Evolutionary conservation across 2,888 invertebrate genomes (phyloP).

Genomic region (Drosophila tanythrix): DNA sequence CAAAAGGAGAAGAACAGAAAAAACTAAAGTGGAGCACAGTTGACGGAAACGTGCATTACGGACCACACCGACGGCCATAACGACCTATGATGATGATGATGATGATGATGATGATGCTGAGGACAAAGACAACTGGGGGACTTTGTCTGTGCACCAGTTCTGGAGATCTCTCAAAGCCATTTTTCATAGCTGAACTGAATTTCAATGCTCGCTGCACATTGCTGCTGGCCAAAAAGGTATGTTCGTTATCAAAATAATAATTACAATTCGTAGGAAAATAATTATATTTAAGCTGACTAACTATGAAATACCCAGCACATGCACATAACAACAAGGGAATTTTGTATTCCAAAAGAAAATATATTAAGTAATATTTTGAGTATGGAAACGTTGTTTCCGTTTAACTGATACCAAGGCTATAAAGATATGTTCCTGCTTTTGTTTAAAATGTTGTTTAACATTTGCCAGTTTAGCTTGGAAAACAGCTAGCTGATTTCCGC

Average conservation of each 20-base stretch:
- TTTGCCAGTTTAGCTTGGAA: not conserved
- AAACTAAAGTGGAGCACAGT: constrained; percentile 34
- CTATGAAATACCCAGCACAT: not conserved
- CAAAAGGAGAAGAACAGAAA: constrained; percentile 10
- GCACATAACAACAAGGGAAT: not conserved
- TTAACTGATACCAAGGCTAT: not conserved
- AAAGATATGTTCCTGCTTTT: not conserved
- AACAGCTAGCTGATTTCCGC: not conserved
- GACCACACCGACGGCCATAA: constrained; percentile 39
- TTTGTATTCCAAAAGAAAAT: no score
- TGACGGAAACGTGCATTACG: constrained; percentile 59
- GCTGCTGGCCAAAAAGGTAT: constrained; percentile 60
- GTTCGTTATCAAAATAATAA: constrained; percentile 31
- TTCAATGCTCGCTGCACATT: constrained; percentile 46
- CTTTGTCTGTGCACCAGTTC: constrained; percentile 57
- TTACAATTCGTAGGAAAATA: constrained; percentile 7
- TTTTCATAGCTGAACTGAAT: constrained; percentile 28
- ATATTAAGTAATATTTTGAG: not conserved
- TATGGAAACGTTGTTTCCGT: not conserved
- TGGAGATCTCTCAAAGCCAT: constrained; percentile 21
- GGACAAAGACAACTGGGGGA: not conserved
- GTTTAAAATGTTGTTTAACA: not conserved
- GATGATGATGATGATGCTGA: constrained; percentile 4
- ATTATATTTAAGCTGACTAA: not conserved
- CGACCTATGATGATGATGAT: constrained; percentile 9